These are phyloP conservation scores for Lepas anatifera DNA, from an alignment of 2,888 invertebrate genomes.

Conservation along the genomic window DNA sequence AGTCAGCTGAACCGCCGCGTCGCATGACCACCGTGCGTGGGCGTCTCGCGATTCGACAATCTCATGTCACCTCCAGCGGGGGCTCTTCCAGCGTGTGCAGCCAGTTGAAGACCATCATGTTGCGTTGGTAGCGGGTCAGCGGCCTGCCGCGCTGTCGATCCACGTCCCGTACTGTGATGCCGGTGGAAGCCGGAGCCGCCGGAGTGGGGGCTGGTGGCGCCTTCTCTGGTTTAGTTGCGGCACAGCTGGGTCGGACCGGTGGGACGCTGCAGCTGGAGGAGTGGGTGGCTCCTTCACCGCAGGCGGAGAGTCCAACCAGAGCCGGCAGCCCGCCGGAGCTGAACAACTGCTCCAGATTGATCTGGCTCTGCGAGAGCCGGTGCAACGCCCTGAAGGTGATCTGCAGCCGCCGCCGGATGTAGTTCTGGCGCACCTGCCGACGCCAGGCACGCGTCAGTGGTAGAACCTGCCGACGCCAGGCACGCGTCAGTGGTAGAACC, in stretches of 20 bases:
- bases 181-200: slow-evolving; percentile 15
- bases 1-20: too few relatives aligned
- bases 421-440: slow-evolving; percentile 58
- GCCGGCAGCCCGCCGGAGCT: slow-evolving; percentile 15
- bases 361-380: slow-evolving; percentile 66
- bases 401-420: slow-evolving; percentile 59
- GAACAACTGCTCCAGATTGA: slow-evolving; percentile 50
- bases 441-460: neutral
- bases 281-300: slow-evolving; percentile 19
- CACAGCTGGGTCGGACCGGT: slow-evolving; percentile 13
- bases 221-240: slow-evolving; percentile 21
- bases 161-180: slow-evolving; percentile 41
- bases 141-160: slow-evolving; percentile 71
- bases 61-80: neutral
- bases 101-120: slow-evolving; percentile 94
- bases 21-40: too few relatives aligned
- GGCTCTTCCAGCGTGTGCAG: slow-evolving; percentile 59
- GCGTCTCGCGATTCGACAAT: neutral
- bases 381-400: slow-evolving; percentile 70
- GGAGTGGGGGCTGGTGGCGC: slow-evolving; percentile 27
- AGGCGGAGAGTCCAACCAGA: slow-evolving; percentile 17
- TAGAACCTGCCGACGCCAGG: neutral
- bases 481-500: neutral
- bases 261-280: slow-evolving; percentile 14
- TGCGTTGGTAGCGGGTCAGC: slow-evolving; percentile 76